These are phyloP conservation scores for Oscheius sp. DNA, from an alignment of 2,888 invertebrate species.

Conservation along the genomic window DNA sequence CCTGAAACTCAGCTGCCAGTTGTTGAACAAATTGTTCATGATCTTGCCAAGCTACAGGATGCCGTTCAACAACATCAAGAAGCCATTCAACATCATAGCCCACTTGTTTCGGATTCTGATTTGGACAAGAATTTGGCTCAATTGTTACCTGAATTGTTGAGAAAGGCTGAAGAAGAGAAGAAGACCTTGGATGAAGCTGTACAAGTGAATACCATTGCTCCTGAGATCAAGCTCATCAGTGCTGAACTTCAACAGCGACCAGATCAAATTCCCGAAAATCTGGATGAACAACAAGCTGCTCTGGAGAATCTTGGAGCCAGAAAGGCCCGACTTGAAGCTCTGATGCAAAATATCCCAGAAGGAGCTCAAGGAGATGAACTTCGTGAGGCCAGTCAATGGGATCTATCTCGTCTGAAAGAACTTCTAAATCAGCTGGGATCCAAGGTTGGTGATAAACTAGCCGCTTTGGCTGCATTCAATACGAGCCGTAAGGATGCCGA, in stretches of 20 bases:
- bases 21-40: slow-evolving; percentile 4
- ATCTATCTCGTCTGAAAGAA: slow-evolving; percentile 54
- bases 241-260: slow-evolving; percentile 45
- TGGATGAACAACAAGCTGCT: slow-evolving; percentile 50
- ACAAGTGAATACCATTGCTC: slow-evolving; percentile 46
- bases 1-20: slow-evolving; percentile 30
- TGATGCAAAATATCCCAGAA: slow-evolving; percentile 45
- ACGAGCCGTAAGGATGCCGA: slow-evolving; percentile 55
- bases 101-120: slow-evolving; percentile 26
- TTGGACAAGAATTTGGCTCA: slow-evolving; percentile 39
- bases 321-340: slow-evolving; percentile 48
- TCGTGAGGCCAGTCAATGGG: slow-evolving; percentile 53
- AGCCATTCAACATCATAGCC: slow-evolving; percentile 11
- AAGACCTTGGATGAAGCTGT: slow-evolving; percentile 43
- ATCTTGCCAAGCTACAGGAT: background rate
- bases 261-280: slow-evolving; percentile 39
- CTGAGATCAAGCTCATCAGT: slow-evolving; percentile 47
- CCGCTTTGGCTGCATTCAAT: slow-evolving; percentile 57
- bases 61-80: slow-evolving; percentile 14
- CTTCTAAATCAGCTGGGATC: slow-evolving; percentile 48
- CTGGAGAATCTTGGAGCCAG: slow-evolving; percentile 51
- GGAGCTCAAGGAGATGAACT: slow-evolving; percentile 48
- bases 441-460: slow-evolving; percentile 56
- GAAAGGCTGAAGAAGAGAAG: slow-evolving; percentile 38
- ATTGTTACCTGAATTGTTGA: background rate